Conservation (phyloP, 1,140 invertebrate genomes). For the Maconellicoccus hirsutus region DNA sequence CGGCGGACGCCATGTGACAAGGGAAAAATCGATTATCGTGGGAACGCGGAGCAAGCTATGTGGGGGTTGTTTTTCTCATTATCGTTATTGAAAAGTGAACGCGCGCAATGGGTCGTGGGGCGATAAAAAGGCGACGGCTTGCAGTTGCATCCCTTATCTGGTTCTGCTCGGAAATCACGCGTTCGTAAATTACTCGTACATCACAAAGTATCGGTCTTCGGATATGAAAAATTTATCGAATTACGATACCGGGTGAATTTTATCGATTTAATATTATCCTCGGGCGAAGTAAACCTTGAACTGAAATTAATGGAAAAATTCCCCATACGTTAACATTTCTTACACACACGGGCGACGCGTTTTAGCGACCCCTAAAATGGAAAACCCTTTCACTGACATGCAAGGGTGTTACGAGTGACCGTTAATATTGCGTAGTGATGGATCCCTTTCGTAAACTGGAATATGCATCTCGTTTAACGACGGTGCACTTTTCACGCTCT, state of each 20-base stretch:
- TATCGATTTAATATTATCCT: too few species aligned
- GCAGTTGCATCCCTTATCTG: slow-evolving; percentile 16
- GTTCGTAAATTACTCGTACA: background rate
- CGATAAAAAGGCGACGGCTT: slow-evolving; percentile 12
- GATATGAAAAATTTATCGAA: too few species aligned
- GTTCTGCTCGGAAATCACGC: background rate
- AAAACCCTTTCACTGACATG: slow-evolving; percentile 12
- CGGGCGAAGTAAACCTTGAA: too few species aligned
- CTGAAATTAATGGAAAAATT: too few species aligned
- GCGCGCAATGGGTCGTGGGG: slow-evolving; percentile 3
- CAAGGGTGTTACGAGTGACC: slow-evolving; percentile 14
- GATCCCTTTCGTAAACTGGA: slow-evolving; percentile 11
- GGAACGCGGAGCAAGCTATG: background rate
- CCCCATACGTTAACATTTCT: too few species aligned
- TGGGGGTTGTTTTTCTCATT: slow-evolving; percentile 12
- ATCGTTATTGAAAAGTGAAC: slow-evolving; percentile 7
- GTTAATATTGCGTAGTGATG: slow-evolving; percentile 20
- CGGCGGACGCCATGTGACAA: background rate
- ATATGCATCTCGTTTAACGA: background rate
- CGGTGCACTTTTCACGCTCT: slow-evolving; percentile 19
- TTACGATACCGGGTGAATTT: too few species aligned
- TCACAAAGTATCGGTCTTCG: background rate
- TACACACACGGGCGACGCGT: background rate
- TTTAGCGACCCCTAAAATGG: background rate
- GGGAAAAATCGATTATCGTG: slow-evolving; percentile 16